A percentile compares a stretch with the other conserved stretches of the same genome.
These are phyloP conservation scores for Oncorhynchus masou DNA, from an alignment of 2,113 vertebrate species.

Conservation along the genomic window DNA sequence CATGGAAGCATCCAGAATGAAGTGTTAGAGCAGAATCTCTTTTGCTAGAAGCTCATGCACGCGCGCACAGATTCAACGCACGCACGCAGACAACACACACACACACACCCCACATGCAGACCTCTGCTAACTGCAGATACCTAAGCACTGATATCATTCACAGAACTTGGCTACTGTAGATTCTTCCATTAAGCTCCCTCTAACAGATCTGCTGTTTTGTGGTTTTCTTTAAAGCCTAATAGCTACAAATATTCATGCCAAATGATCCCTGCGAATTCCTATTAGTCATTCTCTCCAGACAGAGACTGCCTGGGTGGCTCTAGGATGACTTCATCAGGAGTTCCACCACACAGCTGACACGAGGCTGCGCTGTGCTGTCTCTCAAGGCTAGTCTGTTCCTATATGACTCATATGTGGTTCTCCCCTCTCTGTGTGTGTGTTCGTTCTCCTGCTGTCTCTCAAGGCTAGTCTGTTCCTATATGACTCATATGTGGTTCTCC, in stretches of 20 bases:
- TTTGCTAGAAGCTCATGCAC: neutral
- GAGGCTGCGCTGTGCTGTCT: neutral
- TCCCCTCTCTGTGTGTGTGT: too few relatives aligned
- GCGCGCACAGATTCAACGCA: neutral
- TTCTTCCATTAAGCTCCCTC: neutral
- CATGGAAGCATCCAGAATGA: neutral
- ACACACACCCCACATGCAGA: neutral
- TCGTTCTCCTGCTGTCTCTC: too few relatives aligned
- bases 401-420: neutral
- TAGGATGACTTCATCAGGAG: neutral
- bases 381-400: neutral
- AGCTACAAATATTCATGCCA: neutral
- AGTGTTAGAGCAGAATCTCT: neutral
- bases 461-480: neutral
- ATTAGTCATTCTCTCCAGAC: neutral
- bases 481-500: neutral
- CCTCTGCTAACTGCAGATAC: neutral
- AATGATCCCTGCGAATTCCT: slow-evolving; percentile 2
- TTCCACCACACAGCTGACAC: neutral
- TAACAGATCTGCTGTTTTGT: neutral
- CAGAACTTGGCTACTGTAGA: neutral
- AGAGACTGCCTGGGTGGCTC: neutral
- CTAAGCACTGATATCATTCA: neutral
- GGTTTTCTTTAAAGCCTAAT: neutral
- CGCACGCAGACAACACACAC: too few relatives aligned